Base-by-base conservation (phyloP, 2,113 vertebrate species). In the Nicator chloris region DNA sequence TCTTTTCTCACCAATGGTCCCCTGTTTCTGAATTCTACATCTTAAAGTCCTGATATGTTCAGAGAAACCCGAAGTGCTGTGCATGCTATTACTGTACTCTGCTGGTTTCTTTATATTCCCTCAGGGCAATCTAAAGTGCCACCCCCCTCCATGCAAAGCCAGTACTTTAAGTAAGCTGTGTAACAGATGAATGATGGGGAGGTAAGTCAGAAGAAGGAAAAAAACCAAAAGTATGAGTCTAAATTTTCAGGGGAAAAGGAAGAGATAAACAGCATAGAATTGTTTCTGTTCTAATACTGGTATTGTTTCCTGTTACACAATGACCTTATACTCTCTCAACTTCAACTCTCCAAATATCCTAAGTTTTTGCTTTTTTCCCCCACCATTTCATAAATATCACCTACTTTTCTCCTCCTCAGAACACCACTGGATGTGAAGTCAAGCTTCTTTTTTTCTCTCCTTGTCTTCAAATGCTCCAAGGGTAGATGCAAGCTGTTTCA, bases 181-280 rank as follows among this genome's bases (percentile, higher is more conserved):
- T 71, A 68, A 57, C 7, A 85, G 19, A 50, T 22, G 10, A 80
- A 40, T 1, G 21, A 51, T 3, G 2, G 6, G 6, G 26, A 90
- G 83, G 22, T 30, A 72, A 65, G 18, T 53, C 61, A 87, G 19
- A 82, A 84, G 3, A 78, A 79, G 47, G 3, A 22, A 45, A 30
- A 5, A 51, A 23, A 45, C 37, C 59, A 11, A 42, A 47, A 35
- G 14, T 6, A 26, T 15, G 11, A 50, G 35, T 10, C 44, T 40
- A 11, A 9, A 64, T 85, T 66, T 72, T 60, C 2, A 15, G 4
- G 10, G 3, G 1, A 0, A 3, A 7, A 35, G n/a, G 15, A 24
- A 35, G 4, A 13, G 4, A 53, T 31, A 78, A 47, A 49, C 5
- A 53, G 0, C 4, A 75, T 4, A 64, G 7, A 88, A 14, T 50